A percentile compares a stretch with the other conserved stretches of the same genome.
Conservation (phyloP, 2,888 invertebrate genomes). For the Stenodera caucasica region DNA sequence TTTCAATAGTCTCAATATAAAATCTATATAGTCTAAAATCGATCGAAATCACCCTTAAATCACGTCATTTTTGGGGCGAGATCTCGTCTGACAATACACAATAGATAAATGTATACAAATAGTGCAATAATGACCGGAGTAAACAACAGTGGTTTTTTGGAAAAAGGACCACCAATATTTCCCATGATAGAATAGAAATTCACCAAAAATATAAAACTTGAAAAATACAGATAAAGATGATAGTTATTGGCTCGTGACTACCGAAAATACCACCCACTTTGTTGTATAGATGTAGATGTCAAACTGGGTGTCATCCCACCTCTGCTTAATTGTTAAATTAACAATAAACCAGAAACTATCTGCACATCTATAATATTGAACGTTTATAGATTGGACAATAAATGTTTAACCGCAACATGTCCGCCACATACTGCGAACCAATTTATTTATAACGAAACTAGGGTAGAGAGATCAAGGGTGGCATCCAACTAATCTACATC, state of each 20-base stretch:
- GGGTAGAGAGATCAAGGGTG: neutral
- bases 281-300: neutral
- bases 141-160: slow-evolving; percentile 52
- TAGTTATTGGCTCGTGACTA: neutral
- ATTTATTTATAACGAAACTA: slow-evolving; percentile 4
- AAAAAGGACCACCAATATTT: slow-evolving; percentile 20
- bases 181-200: neutral
- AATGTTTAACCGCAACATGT: slow-evolving; percentile 25
- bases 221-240: neutral
- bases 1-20: slow-evolving; percentile 34
- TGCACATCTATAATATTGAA: slow-evolving; percentile 26
- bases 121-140: slow-evolving; percentile 53
- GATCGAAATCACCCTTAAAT: slow-evolving; percentile 17
- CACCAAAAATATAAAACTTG: neutral
- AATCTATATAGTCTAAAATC: slow-evolving; percentile 38
- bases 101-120: slow-evolving; percentile 52
- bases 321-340: slow-evolving; percentile 21
- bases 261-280: slow-evolving; percentile 4
- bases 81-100: slow-evolving; percentile 36
- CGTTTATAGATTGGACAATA: slow-evolving; percentile 22
- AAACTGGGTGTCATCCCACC: neutral
- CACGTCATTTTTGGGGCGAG: neutral
- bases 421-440: slow-evolving; percentile 11
- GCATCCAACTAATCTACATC: neutral
- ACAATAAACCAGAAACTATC: slow-evolving; percentile 32